phyloP scores from a whole-genome alignment of 2,888 invertebrate genomes.

The Aspidiotus destructor region DNA sequence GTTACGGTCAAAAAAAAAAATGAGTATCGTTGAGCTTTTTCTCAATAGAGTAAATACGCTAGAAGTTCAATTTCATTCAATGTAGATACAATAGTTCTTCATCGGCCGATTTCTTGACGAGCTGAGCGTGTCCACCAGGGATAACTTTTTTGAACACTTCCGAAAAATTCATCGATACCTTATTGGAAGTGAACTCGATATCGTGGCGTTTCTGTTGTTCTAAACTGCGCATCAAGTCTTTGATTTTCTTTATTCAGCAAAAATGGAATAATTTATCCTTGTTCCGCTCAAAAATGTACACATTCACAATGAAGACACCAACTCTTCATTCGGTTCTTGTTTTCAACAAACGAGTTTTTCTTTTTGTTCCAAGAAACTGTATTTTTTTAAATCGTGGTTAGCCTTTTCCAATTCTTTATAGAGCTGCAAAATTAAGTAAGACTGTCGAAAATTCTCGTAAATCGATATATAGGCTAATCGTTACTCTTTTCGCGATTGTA shows the following conservation, averaged over 20 bases:
- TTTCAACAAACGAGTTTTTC: slow-evolving; percentile 92
- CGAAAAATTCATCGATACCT: slow-evolving; percentile 93
- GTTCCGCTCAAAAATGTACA: slow-evolving; percentile 13
- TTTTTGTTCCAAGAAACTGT: slow-evolving; percentile 97
- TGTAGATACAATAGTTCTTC: slow-evolving; percentile 44
- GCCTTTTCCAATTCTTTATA: slow-evolving; percentile 95
- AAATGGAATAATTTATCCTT: neutral
- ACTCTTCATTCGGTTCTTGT: slow-evolving; percentile 91
- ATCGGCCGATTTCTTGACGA: slow-evolving; percentile 83
- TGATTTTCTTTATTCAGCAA: slow-evolving; percentile 63
- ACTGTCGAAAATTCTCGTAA: too few species aligned
- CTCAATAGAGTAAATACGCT: too few species aligned
- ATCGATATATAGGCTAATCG: too few species aligned
- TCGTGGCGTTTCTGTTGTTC: slow-evolving; percentile 97
- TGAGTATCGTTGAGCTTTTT: too few species aligned
- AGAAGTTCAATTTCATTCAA: too few species aligned
- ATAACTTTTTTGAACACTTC: slow-evolving; percentile 97
- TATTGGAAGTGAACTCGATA: slow-evolving; percentile 97
- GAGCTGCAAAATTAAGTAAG: slow-evolving; percentile 49
- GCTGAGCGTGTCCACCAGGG: slow-evolving; percentile 83
- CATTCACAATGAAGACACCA: slow-evolving; percentile 39
- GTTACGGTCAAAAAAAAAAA: too few species aligned
- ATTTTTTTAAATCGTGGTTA: slow-evolving; percentile 93
- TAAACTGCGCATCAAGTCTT: slow-evolving; percentile 84
- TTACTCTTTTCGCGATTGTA: too few species aligned